phyloP scores from a whole-genome alignment of 2,113 vertebrate genomes.

The Halcyon senegalensis region DNA sequence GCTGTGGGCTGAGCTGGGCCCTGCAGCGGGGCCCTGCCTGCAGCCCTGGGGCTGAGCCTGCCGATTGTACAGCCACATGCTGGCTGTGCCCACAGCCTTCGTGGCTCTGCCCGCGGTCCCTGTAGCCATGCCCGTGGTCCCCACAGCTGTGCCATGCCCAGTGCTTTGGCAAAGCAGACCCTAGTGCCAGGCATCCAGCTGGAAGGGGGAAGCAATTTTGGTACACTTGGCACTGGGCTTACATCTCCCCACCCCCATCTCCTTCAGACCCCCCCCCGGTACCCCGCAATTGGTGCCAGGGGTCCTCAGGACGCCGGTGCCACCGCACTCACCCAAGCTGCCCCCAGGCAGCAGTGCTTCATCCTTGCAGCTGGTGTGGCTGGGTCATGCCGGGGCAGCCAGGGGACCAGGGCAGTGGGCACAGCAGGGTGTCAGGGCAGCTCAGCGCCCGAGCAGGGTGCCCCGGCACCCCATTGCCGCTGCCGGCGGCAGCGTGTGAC shows the following conservation, averaged over 20 bases:
- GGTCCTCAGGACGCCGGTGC: accelerated
- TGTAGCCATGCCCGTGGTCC: accelerated
- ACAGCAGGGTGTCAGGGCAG: not conserved
- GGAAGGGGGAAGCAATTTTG: accelerated
- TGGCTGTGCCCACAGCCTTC: not conserved
- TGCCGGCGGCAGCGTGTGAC: not conserved
- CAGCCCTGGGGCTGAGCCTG: not conserved
- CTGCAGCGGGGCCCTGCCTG: not conserved
- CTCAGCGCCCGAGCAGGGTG: not conserved
- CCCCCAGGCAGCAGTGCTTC: not conserved
- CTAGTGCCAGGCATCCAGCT: not conserved
- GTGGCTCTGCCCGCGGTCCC: not conserved
- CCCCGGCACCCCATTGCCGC: not conserved
- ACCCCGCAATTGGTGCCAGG: not conserved
- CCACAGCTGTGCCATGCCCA: accelerated
- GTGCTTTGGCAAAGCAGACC: not conserved
- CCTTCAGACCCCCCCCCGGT: not conserved
- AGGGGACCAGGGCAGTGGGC: not conserved
- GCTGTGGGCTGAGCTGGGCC: not conserved
- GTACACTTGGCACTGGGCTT: accelerated
- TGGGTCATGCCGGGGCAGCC: not conserved
- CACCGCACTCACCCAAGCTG: constrained; percentile 25
- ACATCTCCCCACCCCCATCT: too few relatives aligned
- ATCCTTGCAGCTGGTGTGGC: not conserved
- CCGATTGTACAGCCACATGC: accelerated